A percentile compares a stretch with the other conserved stretches of the same genome.
Evolutionary conservation across 2,888 invertebrate genomes (phyloP).

Genomic region (Ectropis crepuscularia): DNA sequence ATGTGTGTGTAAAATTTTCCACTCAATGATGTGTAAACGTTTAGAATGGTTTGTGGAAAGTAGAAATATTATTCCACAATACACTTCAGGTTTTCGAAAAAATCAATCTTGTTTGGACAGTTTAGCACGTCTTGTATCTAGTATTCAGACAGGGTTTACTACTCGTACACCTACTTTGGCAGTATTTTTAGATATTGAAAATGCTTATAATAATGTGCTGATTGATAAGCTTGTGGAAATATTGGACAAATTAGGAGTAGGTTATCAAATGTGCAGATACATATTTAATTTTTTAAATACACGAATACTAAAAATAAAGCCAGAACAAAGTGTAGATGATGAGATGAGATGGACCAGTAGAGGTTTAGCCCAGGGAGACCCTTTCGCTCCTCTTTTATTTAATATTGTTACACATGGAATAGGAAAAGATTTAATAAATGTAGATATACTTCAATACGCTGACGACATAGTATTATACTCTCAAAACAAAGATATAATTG

Average conservation of each 20-base stretch:
- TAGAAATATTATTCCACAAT: constrained; percentile 20
- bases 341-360: neutral
- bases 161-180: constrained; percentile 19
- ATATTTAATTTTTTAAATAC: constrained; percentile 36
- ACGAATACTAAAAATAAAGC: constrained; percentile 20
- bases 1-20: too few relatives aligned
- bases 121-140: constrained; percentile 16
- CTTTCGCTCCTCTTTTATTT: constrained; percentile 44
- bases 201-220: too few relatives aligned
- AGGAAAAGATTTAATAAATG: too few relatives aligned
- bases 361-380: constrained; percentile 45
- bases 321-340: constrained; percentile 1
- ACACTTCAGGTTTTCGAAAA: constrained; percentile 33
- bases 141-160: constrained; percentile 33
- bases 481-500: neutral
- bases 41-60: too few relatives aligned
- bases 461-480: constrained; percentile 44
- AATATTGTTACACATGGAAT: constrained; percentile 31
- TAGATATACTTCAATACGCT: constrained; percentile 37
- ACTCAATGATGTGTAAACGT: too few relatives aligned
- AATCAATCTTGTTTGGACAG: constrained; percentile 26
- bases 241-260: constrained; percentile 32
- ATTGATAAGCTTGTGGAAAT: too few relatives aligned
- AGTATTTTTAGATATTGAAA: constrained; percentile 25
- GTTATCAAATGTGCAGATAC: constrained; percentile 35